Base-by-base conservation (phyloP, 1,140 invertebrate genomes). In the Eriosoma lanigerum region DNA sequence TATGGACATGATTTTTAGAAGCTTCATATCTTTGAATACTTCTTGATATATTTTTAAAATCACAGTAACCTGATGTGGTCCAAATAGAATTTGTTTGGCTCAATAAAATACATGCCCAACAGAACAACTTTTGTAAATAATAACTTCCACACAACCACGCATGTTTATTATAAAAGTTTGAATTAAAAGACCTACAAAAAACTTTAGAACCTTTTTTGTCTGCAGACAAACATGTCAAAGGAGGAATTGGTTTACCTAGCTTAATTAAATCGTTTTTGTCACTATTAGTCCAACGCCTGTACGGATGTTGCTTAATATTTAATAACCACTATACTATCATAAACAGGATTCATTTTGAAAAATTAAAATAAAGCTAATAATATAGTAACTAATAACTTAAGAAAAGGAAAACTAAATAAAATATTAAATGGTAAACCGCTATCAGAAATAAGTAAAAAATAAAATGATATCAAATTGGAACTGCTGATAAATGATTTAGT, bases 21-120 rank as follows among this genome's bases (percentile, higher is more conserved):
- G 1, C 12, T 52, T 73, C 48, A 2, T 73, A 48, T 73, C 32
- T 54, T 19, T 26, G 13, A 19, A 73, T n/a, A n/a, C 24, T 29
- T 21, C 21, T 19, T 9, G 70, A 52, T 1, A 38, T 3, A 73
- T 73, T 73, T 32, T 56, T 56, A 24, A 73, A 73, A 52, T 73
- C 48, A 19, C 8, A 8, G 9, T n/a, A 73, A 4, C 48, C 70
- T 73, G 2, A 19, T 21, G 46, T 26, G 0, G 17, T 32, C 50
- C 50, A 54, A 56, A 75, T 50, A 32, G 62, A 64, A n/a, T 64
- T 64, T n/a, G 29, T n/a, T 1, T 66, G 62, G 15, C 70, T 32
- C 6, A 75, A 21, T 56, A 75, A n/a, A n/a, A 73, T 17, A 4
- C 72, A 75, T 56, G 50, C 32, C 54, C 48, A 75, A 75, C 72